Evolutionary conservation across 2,888 invertebrate species (phyloP), one percentile per base, ranked within the genome.

Genomic region (Netelia fuscicornis): DNA sequence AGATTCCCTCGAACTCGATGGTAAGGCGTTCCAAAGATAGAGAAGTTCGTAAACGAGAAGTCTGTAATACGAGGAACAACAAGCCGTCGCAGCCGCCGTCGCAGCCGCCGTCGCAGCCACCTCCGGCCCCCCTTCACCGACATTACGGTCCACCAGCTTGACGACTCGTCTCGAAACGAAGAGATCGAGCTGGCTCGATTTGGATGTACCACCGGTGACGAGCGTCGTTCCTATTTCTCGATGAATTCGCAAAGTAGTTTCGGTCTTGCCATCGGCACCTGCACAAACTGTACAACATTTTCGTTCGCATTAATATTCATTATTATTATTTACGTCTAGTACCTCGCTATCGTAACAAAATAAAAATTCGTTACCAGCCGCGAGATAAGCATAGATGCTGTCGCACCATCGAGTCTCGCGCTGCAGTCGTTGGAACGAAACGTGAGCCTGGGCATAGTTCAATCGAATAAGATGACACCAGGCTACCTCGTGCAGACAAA

Each of bases 1-100:
- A 23, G 94, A 91, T 52, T 94, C 92, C 0, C 80, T 75, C 56
- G 91, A 95, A 92, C 95, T 96, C 86, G 94, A 96, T 30, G 96
- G 95, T 87, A 96, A 92, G 11, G 96, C 95, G 89, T 96, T 96
- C 96, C 96, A 96, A 67, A 96, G 92, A 89, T 96, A 96, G 52
- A 97, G 94, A 91, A 96, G 94, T 92, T 97, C 96, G 89, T 96
- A 95, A 23, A 95, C 94, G 70, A 96, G 94, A 79, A 96, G 91
- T 86, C 94, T 95, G 93, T 96, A 96, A 90, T 95, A 95, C 6
- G 91, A 83, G 3, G 87, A 71, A 1, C 89, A 81, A 65, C 91
- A 90, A 2, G 89, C 89, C 84, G 86, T 30, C 0, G 25, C 2
- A 83, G 2, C 5, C 5, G 30, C 30, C 30, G 0, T 17, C 17